Percentiles rank a stretch among this genome's conserved stretches.
These are phyloP conservation scores for Hipposideros larvatus DNA, from an alignment of 2,797 vertebrate species.

Conservation along the genomic window DNA sequence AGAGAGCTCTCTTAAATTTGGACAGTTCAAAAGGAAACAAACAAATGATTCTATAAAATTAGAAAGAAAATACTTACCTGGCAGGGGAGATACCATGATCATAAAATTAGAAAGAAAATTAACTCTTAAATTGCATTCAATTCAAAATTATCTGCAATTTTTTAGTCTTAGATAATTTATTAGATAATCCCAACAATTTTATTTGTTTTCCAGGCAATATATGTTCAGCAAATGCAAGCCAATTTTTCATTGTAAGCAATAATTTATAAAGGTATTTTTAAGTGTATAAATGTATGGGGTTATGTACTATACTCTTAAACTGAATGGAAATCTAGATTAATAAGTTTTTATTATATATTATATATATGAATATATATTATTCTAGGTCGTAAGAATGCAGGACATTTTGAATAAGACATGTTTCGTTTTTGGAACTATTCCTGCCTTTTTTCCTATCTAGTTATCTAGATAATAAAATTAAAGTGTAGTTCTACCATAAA, in stretches of 20 bases:
- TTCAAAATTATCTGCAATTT: conserved; percentile 55
- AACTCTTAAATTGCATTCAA: conserved; percentile 44
- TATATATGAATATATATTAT: not conserved
- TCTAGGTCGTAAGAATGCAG: not conserved
- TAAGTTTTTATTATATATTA: conserved; percentile 14
- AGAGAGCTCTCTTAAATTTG: conserved; percentile 74
- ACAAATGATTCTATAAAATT: conserved; percentile 61
- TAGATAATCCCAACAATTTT: conserved; percentile 54
- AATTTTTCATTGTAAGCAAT: conserved; percentile 30
- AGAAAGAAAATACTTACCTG: not conserved
- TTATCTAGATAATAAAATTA: not conserved
- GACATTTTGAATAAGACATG: conserved; percentile 27
- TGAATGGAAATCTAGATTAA: conserved; percentile 34
- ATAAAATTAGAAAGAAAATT: not conserved
- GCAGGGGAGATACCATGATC: no score
- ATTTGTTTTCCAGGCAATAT: not conserved
- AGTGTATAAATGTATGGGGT: not conserved
- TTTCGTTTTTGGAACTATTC: conserved; percentile 10
- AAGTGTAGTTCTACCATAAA: conserved; percentile 34
- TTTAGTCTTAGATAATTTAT: conserved; percentile 54
- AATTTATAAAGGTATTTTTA: conserved; percentile 20
- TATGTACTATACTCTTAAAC: conserved; percentile 24
- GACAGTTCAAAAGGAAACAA: conserved; percentile 71
- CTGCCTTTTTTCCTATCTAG: not conserved
- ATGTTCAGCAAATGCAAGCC: conserved; percentile 54